A percentile compares a stretch with the other conserved stretches of the same genome.
phyloP scores from a whole-genome alignment of 2,113 vertebrate species.

The Agapornis roseicollis region DNA sequence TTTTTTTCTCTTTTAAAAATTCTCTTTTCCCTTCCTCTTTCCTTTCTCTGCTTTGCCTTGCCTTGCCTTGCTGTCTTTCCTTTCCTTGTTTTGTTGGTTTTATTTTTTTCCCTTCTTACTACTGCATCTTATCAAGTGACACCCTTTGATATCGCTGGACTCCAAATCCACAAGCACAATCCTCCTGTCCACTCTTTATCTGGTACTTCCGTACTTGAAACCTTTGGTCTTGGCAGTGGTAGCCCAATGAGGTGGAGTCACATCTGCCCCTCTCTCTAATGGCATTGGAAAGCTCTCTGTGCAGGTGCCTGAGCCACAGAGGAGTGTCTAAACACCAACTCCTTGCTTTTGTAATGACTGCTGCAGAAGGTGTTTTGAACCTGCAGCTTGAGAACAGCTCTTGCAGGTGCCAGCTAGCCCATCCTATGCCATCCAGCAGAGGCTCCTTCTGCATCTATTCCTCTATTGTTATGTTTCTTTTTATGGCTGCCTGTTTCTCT shows the following conservation, averaged over 20 bases:
- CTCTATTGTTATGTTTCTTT: constrained; percentile 33
- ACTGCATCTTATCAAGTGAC: fast-evolving
- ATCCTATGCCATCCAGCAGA: background rate
- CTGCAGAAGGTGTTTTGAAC: background rate
- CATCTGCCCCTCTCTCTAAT: background rate
- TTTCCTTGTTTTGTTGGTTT: background rate
- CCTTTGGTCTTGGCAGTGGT: background rate
- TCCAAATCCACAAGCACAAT: background rate
- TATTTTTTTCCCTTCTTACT: background rate
- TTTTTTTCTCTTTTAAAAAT: background rate
- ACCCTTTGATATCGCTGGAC: background rate
- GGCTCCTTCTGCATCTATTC: background rate
- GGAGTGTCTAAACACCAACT: fast-evolving
- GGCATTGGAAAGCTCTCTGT: fast-evolving
- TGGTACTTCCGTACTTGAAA: background rate
- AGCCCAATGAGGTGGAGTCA: background rate
- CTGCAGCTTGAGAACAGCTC: background rate
- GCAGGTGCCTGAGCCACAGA: background rate
- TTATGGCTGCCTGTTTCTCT: constrained; percentile 51
- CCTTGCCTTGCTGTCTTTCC: background rate
- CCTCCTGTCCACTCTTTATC: background rate
- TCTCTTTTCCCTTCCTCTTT: background rate
- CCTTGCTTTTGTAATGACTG: background rate
- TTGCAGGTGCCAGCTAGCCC: background rate
- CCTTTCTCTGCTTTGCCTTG: background rate